Percentiles rank a stretch among this genome's conserved stretches.
Evolutionary conservation across 2,797 vertebrate species (phyloP).

Genomic region (Pitangus sulphuratus): DNA sequence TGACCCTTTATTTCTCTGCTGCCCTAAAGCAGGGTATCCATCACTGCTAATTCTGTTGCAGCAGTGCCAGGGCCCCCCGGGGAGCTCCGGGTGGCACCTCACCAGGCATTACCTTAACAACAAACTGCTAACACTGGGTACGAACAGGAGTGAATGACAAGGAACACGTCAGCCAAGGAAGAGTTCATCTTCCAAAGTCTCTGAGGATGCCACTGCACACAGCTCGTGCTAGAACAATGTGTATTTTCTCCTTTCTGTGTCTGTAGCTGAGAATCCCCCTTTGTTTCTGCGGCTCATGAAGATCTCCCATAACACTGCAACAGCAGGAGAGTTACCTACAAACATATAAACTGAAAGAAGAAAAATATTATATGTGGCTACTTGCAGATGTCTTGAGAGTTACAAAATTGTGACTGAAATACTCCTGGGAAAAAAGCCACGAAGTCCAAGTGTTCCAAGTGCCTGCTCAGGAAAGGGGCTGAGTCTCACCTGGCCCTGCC

Average conservation of each 20-base stretch:
- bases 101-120: background rate
- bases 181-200: slow-evolving; percentile 74
- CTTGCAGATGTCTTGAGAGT: slow-evolving; percentile 4
- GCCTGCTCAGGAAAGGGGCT: background rate
- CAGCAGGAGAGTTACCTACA: slow-evolving; percentile 80
- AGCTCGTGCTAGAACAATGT: slow-evolving; percentile 71
- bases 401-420: slow-evolving; percentile 27
- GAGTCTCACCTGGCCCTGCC: background rate
- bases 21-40: background rate
- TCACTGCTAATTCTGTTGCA: background rate
- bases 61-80: background rate
- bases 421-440: background rate
- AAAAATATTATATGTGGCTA: slow-evolving; percentile 76
- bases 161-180: slow-evolving; percentile 54
- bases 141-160: slow-evolving; percentile 45
- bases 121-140: slow-evolving; percentile 40
- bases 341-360: slow-evolving; percentile 85
- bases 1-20: slow-evolving; percentile 61
- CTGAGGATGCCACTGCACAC: slow-evolving; percentile 68
- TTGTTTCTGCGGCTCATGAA: slow-evolving; percentile 79
- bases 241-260: slow-evolving; percentile 75
- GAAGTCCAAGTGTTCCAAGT: background rate
- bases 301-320: slow-evolving; percentile 77
- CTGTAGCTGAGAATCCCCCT: slow-evolving; percentile 79
- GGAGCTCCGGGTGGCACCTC: background rate